These are phyloP conservation scores for Jaculus jaculus DNA, from an alignment of 2,113 vertebrate genomes.

Conservation along the genomic window DNA sequence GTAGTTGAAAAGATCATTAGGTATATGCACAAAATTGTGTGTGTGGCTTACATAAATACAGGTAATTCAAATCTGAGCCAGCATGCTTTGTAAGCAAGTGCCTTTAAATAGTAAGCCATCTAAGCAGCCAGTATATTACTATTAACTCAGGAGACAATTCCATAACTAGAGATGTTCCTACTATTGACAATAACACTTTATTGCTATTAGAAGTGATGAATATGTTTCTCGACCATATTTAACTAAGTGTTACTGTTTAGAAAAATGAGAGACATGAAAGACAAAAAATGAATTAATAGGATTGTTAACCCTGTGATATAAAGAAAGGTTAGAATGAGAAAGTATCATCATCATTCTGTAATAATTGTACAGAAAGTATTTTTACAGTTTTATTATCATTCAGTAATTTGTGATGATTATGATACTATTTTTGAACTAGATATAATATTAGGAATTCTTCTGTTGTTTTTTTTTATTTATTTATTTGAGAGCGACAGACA, in stretches of 20 bases:
- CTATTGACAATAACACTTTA: not conserved
- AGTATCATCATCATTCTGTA: not conserved
- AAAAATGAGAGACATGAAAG: not conserved
- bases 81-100: no score
- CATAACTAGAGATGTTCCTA: not conserved
- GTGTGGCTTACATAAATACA: no score
- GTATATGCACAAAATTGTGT: no score
- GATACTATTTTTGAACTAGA: not conserved
- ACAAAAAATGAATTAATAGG: not conserved
- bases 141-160: not conserved
- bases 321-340: not conserved
- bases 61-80: no score
- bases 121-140: no score
- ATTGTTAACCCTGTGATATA: not conserved
- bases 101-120: no score
- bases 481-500: no score
- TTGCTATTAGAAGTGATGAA: not conserved
- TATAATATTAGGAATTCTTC: not conserved
- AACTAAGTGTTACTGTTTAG: not conserved
- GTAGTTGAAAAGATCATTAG: no score
- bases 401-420: not conserved
- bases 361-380: not conserved
- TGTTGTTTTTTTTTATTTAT: no score
- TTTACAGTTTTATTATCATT: not conserved
- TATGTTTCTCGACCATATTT: not conserved